phyloP scores from a whole-genome alignment of 1,140 invertebrate species.

The Monochamus saltuarius region DNA sequence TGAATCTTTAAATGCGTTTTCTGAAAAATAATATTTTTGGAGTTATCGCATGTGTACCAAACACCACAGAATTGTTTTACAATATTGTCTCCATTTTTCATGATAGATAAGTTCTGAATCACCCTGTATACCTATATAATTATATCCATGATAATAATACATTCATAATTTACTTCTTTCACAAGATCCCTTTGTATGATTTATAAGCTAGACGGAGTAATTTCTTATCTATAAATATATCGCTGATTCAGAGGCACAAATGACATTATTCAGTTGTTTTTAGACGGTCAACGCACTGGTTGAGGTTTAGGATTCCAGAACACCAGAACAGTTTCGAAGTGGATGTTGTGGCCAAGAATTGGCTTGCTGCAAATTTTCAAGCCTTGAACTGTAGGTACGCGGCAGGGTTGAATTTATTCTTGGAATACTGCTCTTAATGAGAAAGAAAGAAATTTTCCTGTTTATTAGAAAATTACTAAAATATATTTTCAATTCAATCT shows the following conservation, averaged over 20 bases:
- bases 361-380: slow-evolving; percentile 37
- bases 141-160: no score
- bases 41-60: no score
- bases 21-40: no score
- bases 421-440: slow-evolving; percentile 21
- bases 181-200: background rate
- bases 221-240: slow-evolving; percentile 38
- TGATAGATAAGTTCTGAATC: no score
- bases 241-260: slow-evolving; percentile 35
- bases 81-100: no score
- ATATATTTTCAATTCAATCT: no score
- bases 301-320: slow-evolving; percentile 4
- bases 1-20: no score
- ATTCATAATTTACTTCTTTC: background rate
- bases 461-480: no score
- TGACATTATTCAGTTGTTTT: slow-evolving; percentile 38
- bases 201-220: slow-evolving; percentile 15
- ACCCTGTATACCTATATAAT: no score
- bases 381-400: slow-evolving; percentile 38
- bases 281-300: slow-evolving; percentile 38
- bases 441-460: no score
- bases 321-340: slow-evolving; percentile 1
- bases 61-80: no score
- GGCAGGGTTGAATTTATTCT: slow-evolving; percentile 38
- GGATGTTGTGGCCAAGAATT: slow-evolving; percentile 26